phyloP scores from a whole-genome alignment of 2,113 vertebrate species.

The Dolichallabes microphthalmus region DNA sequence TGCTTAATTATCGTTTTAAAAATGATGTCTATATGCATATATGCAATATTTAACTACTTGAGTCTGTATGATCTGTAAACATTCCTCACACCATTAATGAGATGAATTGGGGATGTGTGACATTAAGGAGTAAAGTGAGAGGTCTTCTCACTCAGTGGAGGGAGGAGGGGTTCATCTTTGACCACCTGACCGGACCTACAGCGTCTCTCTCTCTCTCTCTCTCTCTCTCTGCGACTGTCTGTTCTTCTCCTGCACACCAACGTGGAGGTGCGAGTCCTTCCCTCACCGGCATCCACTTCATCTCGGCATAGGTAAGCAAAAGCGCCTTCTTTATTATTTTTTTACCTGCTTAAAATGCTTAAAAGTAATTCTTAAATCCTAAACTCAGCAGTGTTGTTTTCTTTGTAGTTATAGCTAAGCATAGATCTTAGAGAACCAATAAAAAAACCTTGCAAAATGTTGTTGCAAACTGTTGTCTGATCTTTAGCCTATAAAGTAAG shows the following conservation, averaged over 20 bases:
- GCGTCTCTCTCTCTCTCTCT: constrained; percentile 68
- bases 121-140: not conserved
- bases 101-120: not conserved
- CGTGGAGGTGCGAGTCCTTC: constrained; percentile 69
- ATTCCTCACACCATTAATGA: not conserved
- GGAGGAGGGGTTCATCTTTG: constrained; percentile 72
- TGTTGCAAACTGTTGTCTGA: not conserved
- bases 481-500: not conserved
- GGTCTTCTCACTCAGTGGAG: constrained; percentile 20
- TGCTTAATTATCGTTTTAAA: not conserved
- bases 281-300: constrained; percentile 64
- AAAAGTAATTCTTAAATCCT: not conserved
- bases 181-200: constrained; percentile 38
- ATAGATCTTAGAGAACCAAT: not conserved
- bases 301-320: constrained; percentile 63
- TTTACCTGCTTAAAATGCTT: not conserved
- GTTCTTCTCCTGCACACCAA: constrained; percentile 67
- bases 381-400: not conserved
- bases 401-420: not conserved
- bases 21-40: too few species aligned
- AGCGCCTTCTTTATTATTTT: not conserved
- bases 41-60: not conserved
- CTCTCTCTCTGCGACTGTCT: constrained; percentile 51
- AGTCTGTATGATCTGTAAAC: not conserved
- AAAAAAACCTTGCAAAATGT: not conserved